A percentile compares a stretch with the other conserved stretches of the same genome.
Conservation (phyloP, 2,888 invertebrate genomes). For the Norana najaformis region DNA sequence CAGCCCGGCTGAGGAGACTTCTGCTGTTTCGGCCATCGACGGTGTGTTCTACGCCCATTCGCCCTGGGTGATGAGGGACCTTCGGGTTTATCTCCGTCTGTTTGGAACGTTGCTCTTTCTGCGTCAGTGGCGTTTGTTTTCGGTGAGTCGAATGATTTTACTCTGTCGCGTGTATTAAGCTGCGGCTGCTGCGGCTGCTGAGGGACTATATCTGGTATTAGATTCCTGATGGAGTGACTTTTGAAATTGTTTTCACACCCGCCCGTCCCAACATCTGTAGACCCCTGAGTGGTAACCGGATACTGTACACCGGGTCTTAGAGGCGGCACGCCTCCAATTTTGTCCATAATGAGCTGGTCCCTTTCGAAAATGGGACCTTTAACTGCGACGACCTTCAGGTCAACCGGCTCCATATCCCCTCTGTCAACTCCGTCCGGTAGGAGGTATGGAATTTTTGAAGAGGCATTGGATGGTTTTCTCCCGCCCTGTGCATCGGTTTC, state of each 20-base stretch:
- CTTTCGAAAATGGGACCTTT: not conserved
- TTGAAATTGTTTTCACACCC: not conserved
- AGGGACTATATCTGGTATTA: not conserved
- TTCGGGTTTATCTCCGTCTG: not conserved
- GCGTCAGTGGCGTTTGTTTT: not conserved
- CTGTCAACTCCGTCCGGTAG: not conserved
- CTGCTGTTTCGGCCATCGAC: slow-evolving; percentile 1
- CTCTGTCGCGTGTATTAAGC: not conserved
- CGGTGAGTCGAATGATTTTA: not conserved
- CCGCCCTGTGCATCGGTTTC: not conserved
- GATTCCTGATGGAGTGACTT: not conserved
- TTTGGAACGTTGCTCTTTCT: not conserved
- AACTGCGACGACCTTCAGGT: not conserved
- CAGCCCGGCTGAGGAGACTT: not conserved
- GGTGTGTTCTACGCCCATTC: not conserved
- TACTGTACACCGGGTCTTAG: not conserved
- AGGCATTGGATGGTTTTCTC: not conserved
- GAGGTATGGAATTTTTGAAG: not conserved
- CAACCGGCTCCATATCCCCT: not conserved
- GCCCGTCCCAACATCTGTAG: not conserved
- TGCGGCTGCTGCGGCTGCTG: not conserved
- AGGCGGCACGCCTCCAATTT: not conserved
- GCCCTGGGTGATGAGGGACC: not conserved
- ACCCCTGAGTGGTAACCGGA: not conserved
- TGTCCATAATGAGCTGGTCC: not conserved